Conservation (phyloP, 2,797 vertebrate genomes). For the Silurus aristotelis region DNA sequence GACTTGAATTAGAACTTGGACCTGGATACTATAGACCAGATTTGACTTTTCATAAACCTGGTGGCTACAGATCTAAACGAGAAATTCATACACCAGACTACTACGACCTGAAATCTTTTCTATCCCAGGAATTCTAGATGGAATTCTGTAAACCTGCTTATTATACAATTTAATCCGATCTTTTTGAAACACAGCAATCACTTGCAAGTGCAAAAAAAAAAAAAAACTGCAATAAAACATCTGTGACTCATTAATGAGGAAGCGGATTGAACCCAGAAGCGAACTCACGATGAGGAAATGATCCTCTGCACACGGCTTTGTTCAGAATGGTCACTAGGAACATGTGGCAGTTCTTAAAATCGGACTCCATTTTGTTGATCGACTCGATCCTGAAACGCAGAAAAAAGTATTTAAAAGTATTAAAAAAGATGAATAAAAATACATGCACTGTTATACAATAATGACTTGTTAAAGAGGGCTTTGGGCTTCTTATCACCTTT, state of each 20-base stretch:
- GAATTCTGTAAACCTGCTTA: neutral
- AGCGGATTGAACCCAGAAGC: neutral
- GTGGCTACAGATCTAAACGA: neutral
- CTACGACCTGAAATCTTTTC: no score
- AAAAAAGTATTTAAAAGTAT: neutral
- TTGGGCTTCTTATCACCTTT: neutral
- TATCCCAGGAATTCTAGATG: no score
- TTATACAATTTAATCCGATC: neutral
- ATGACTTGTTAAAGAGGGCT: neutral
- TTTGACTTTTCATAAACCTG: neutral
- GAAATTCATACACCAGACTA: no score
- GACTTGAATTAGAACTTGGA: neutral
- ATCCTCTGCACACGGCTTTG: conserved; percentile 95
- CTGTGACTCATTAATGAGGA: neutral
- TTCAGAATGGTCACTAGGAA: conserved; percentile 97
- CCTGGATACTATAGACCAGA: neutral
- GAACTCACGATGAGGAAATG: conserved; percentile 95
- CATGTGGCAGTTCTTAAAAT: conserved; percentile 99
- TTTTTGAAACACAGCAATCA: neutral
- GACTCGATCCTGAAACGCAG: conserved; percentile 86
- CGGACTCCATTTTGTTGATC: conserved; percentile 98
- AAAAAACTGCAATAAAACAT: neutral
- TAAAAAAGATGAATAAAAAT: neutral
- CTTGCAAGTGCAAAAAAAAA: neutral
- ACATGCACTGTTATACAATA: neutral